Conservation (phyloP, 2,113 vertebrate species). For the Leucoraja erinaceus region DNA sequence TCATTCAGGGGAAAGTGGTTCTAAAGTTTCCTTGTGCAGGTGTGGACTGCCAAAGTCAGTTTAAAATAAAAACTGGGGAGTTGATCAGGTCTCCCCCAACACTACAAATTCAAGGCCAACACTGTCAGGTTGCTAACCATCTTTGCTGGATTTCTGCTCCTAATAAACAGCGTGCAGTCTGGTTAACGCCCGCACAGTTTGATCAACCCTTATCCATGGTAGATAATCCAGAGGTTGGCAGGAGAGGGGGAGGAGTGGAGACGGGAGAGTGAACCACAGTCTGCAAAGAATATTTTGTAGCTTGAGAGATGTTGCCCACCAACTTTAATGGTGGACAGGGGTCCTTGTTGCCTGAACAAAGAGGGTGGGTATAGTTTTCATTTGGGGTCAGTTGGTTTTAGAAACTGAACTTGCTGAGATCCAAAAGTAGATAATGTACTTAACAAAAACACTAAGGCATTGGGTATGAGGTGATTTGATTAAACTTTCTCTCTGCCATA, state of each 20-base stretch:
- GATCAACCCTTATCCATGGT: neutral
- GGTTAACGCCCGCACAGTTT: neutral
- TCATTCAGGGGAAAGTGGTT: neutral
- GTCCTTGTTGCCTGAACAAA: neutral
- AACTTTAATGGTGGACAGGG: neutral
- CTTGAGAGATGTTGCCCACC: neutral
- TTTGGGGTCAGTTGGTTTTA: neutral
- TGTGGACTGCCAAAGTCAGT: neutral
- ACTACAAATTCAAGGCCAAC: neutral
- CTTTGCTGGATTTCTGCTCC: neutral
- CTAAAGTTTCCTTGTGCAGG: neutral
- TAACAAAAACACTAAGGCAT: constrained; percentile 31
- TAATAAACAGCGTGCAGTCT: neutral
- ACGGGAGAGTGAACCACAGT: neutral
- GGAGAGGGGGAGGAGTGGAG: neutral
- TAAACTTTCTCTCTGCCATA: neutral
- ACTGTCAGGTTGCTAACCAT: neutral
- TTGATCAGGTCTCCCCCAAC: neutral
- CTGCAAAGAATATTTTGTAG: neutral
- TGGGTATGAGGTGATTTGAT: neutral
- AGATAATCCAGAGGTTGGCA: neutral
- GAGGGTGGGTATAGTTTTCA: too few species aligned
- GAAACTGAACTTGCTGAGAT: constrained; percentile 12
- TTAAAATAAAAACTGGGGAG: neutral
- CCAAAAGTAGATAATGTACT: neutral